A percentile compares a stretch with the other conserved stretches of the same genome.
These are phyloP conservation scores for Hozukius guyotensis DNA, from an alignment of 2,797 vertebrate species.

Conservation along the genomic window DNA sequence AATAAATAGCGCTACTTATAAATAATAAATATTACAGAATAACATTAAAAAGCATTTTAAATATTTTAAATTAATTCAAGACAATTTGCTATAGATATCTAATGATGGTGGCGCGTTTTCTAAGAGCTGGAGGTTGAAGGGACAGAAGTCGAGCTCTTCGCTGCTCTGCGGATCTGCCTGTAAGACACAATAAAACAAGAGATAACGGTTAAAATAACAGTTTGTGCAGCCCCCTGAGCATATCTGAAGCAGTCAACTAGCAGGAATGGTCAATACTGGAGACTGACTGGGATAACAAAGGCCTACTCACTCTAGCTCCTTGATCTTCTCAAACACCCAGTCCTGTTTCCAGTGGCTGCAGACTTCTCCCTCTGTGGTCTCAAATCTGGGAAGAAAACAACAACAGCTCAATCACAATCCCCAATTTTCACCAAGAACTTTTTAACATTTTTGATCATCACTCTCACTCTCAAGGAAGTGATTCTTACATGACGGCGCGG, in stretches of 20 bases:
- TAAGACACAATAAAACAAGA: slow-evolving; percentile 31
- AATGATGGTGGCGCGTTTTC: not conserved
- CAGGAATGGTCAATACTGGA: not conserved
- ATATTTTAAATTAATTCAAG: slow-evolving; percentile 41
- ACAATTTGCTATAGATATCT: not conserved
- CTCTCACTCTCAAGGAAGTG: not conserved
- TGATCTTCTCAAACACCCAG: slow-evolving; percentile 75
- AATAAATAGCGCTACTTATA: slow-evolving; percentile 67
- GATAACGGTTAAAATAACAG: not conserved
- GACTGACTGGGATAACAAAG: not conserved
- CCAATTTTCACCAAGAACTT: not conserved
- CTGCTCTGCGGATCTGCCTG: slow-evolving; percentile 41
- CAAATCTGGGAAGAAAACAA: slow-evolving; percentile 59
- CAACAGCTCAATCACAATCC: not conserved
- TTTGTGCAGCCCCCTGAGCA: not conserved
- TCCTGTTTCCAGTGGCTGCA: slow-evolving; percentile 77
- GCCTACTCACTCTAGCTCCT: slow-evolving; percentile 68
- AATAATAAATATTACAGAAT: slow-evolving; percentile 62
- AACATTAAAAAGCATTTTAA: slow-evolving; percentile 25
- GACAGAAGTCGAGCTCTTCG: not conserved
- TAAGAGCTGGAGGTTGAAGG: not conserved
- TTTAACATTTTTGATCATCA: not conserved
- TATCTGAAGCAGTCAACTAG: not conserved
- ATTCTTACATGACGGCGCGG: slow-evolving; percentile 75
- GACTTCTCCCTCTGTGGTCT: slow-evolving; percentile 62